Base-by-base conservation (phyloP, 2,888 invertebrate species). In the Cyrtodaria siliqua region DNA sequence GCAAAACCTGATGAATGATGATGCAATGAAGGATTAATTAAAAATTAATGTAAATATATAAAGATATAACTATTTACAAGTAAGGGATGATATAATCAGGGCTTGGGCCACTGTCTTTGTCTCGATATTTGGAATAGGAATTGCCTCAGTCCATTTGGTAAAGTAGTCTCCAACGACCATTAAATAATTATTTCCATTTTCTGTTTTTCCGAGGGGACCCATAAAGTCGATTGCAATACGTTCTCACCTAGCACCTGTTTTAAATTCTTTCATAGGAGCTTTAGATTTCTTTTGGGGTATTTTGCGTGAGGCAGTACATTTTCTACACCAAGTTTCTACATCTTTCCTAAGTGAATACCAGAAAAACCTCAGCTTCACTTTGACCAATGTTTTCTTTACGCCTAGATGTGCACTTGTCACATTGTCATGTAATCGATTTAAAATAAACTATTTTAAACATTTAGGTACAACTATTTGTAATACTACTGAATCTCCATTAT, bases 81-180 rank as follows among this genome's bases (percentile, higher is more conserved):
- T n/a, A n/a, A n/a, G n/a, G n/a, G n/a, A n/a, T n/a, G n/a, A n/a
- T n/a, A n/a, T n/a, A n/a, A n/a, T n/a, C n/a, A n/a, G n/a, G n/a
- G n/a, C 55, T 26, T 59, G 33, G 6, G 82, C 85, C 23, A 80
- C 60, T 0, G 77, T 74, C 9, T 4, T 24, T n/a, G 82, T 76
- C 47, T 82, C 69, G 49, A 80, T 69, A 50, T 84, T 71, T 27
- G 26, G 27, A 2, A 84, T 27, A 9, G 84, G 66, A 16, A 64
- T 33, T 4, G 79, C 75, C 16, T 68, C 67, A 3, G 59, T 50
- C 60, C 67, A 84, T 47, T 80, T 78, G 9, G 76, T 64, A 49
- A 80, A 84, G 53, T 73, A 75, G 55, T 82, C 83, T 12, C 42
- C 72, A 27, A 82, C 26, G 6, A 83, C 71, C 26, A 79, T 44